phyloP scores from a whole-genome alignment of 2,113 vertebrate genomes.

The Indicator indicator region DNA sequence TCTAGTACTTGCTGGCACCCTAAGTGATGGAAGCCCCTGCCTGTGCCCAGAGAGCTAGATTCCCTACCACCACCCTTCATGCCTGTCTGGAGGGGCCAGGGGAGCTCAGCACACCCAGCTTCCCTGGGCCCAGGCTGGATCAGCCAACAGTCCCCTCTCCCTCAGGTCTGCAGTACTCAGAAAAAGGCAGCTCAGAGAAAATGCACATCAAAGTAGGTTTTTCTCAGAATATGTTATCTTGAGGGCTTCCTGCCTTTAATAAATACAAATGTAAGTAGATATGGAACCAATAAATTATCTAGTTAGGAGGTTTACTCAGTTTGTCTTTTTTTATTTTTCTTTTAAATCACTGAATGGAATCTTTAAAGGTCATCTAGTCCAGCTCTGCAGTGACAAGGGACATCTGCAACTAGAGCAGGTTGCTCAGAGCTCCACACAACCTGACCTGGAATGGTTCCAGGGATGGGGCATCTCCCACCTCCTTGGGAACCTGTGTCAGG shows the following conservation, averaged over 20 bases:
- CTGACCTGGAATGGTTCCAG: not conserved
- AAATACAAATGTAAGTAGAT: not conserved
- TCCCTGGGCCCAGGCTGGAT: not conserved
- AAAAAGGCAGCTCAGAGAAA: not conserved
- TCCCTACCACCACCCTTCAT: not conserved
- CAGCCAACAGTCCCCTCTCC: not conserved
- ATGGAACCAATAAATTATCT: not conserved
- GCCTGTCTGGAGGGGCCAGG: not conserved
- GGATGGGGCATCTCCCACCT: not conserved
- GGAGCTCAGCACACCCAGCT: not conserved
- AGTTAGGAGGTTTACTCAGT: not conserved
- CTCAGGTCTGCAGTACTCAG: not conserved
- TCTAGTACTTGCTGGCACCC: not conserved
- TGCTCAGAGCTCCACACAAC: not conserved
- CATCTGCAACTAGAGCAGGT: not conserved
- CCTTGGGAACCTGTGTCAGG: not conserved
- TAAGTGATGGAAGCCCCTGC: not conserved
- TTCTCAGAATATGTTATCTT: not conserved
- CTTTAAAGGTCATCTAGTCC: not conserved
- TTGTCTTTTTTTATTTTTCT: not conserved
- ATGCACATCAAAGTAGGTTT: not conserved
- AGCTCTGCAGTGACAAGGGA: too few relatives aligned
- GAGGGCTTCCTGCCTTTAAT: not conserved
- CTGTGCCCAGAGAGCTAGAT: not conserved
- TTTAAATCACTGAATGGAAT: not conserved